phyloP scores from a whole-genome alignment of 2,113 vertebrate genomes.

The Ondatra zibethicus region DNA sequence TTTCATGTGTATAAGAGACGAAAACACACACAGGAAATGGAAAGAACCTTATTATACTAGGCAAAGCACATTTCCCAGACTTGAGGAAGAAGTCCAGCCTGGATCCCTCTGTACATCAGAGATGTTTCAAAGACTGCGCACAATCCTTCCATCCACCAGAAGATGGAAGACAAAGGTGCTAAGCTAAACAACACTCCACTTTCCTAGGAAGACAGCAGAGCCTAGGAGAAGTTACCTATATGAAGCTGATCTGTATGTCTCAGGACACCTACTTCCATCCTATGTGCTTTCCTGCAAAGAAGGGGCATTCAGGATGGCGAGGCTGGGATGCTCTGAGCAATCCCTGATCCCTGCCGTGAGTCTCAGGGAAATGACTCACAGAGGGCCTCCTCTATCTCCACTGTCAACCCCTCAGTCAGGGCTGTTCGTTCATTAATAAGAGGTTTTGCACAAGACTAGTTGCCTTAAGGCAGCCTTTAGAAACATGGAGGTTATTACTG shows the following conservation, averaged over 20 bases:
- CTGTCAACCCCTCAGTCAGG: neutral
- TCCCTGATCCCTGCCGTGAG: neutral
- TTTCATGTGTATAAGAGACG: neutral
- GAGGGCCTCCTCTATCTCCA: neutral
- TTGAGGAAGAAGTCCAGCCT: neutral
- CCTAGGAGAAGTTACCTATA: neutral
- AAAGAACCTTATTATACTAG: neutral
- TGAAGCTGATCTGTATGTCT: neutral
- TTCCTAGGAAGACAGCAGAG: neutral
- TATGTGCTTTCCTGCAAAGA: neutral
- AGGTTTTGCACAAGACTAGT: neutral
- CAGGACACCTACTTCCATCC: neutral
- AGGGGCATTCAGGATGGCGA: neutral
- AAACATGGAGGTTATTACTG: neutral
- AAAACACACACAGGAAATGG: neutral
- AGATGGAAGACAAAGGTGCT: neutral
- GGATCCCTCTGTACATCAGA: neutral
- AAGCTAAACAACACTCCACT: neutral
- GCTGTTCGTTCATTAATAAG: constrained; percentile 1
- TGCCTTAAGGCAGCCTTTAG: neutral
- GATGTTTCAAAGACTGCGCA: neutral
- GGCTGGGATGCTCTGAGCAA: neutral
- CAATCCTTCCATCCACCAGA: neutral
- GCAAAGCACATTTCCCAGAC: neutral
- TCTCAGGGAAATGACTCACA: neutral